Evolutionary conservation across 2,797 vertebrate species (phyloP).

Genomic region (Myiothlypis chrysogaster): DNA sequence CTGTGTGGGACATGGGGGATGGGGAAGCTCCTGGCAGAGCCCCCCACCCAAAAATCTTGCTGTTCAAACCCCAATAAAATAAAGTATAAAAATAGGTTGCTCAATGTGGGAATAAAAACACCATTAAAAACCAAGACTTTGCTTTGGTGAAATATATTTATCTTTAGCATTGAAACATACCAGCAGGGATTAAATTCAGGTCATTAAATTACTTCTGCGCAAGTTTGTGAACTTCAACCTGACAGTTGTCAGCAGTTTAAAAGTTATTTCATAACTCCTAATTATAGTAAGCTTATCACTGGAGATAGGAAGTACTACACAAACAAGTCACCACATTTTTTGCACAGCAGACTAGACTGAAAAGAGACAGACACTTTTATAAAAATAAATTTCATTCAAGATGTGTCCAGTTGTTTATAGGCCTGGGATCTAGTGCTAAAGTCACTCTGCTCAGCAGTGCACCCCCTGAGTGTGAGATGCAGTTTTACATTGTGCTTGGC

Average conservation of each 20-base stretch:
- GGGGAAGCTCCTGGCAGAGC: not conserved
- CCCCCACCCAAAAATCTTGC: not conserved
- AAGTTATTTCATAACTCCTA: not conserved
- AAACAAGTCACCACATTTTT: conserved; percentile 29
- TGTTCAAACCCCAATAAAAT: not conserved
- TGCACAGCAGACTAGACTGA: not conserved
- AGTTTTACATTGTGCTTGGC: conserved; percentile 52
- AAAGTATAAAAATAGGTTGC: not conserved
- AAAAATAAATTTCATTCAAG: conserved; percentile 43
- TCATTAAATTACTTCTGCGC: not conserved
- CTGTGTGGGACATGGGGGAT: not conserved
- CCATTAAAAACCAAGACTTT: not conserved
- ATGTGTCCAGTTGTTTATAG: conserved; percentile 42
- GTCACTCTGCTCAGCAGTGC: conserved; percentile 24
- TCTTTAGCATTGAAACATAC: not conserved
- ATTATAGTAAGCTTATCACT: conserved; percentile 8
- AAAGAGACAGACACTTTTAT: conserved; percentile 37
- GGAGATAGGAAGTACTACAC: not conserved
- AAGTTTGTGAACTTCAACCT: not conserved
- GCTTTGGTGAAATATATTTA: not conserved
- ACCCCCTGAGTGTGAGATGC: conserved; percentile 40
- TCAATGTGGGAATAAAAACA: not conserved
- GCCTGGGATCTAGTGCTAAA: conserved; percentile 15
- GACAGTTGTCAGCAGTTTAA: not conserved
- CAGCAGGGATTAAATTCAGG: not conserved